Evolutionary conservation across 2,888 invertebrate genomes (phyloP), one percentile per base, ranked within the genome.

Genomic region (Lasioglossum malachurum): DNA sequence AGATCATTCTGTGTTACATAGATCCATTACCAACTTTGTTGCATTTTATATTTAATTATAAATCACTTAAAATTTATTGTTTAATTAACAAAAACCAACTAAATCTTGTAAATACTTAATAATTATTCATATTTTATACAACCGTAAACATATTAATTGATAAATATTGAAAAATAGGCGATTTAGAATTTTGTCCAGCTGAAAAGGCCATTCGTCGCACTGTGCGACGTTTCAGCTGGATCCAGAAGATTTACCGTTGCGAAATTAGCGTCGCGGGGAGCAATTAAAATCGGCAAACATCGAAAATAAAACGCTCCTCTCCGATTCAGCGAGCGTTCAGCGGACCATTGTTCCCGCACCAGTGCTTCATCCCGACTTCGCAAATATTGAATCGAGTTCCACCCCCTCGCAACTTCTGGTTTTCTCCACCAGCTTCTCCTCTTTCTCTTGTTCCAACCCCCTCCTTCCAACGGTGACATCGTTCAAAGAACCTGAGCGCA

Each of bases 371-470:
- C 44, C 74, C 19, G 74, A 71, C 74, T 79, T 57, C 57, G 75
- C 82, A 79, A 82, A 82, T 79, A 83, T 83, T 79, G 79, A 79
- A 83, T 79, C 79, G 67, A n/a, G 44, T 72, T 74, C 35, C 23
- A 71, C 44, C 64, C 57, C 12, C 57, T n/a, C 1, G 57, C 57
- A 57, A 57, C 57, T 23, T n/a, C n/a, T 57, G 57, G 12, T n/a
- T 57, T 57, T 57, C 57, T 57, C 57, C n/a, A 4, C 12, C 57
- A n/a, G 57, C 12, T 57, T 57, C 46, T 46, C 57, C n/a, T 57
- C n/a, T 57, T n/a, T 4, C 57, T 57, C 57, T 57, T 57, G 57
- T 57, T 10, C n/a, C 10, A 57, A 57, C 0, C 57, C 57, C 57
- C n/a, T 12, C 31, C 31, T n/a, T 23, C 57, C 57, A n/a, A 57